These are phyloP conservation scores for Sthenelais limicola DNA, from an alignment of 2,888 invertebrate genomes.

Conservation along the genomic window DNA sequence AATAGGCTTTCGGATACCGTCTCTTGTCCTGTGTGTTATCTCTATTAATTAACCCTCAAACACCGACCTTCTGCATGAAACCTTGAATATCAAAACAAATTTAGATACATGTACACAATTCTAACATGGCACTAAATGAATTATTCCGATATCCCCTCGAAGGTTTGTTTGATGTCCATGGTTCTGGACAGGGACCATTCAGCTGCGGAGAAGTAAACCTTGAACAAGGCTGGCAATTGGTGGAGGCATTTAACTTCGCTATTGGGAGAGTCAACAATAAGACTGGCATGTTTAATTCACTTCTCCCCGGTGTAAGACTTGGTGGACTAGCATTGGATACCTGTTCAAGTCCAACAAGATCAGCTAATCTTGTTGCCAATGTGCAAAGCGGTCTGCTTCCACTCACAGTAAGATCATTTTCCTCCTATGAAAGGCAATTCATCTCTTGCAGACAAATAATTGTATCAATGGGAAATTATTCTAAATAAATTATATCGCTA, in stretches of 20 bases:
- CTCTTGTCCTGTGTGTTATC: too few relatives aligned
- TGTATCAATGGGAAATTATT: too few relatives aligned
- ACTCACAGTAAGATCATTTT: constrained; percentile 17
- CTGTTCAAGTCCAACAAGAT: constrained; percentile 62
- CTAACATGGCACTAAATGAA: not conserved
- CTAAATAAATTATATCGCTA: too few relatives aligned
- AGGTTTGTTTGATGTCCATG: constrained; percentile 69
- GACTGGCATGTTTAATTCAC: constrained; percentile 60
- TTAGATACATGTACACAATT: too few relatives aligned
- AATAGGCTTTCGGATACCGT: too few relatives aligned
- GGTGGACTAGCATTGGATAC: constrained; percentile 66
- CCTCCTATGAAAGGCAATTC: too few relatives aligned
- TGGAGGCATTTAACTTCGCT: constrained; percentile 69
- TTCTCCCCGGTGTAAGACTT: constrained; percentile 59
- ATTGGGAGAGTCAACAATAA: constrained; percentile 63
- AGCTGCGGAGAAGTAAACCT: constrained; percentile 64
- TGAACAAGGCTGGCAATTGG: constrained; percentile 64
- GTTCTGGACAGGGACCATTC: constrained; percentile 57
- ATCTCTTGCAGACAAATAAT: too few relatives aligned
- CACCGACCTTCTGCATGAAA: too few relatives aligned
- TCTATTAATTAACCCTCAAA: too few relatives aligned
- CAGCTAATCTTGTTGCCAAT: constrained; percentile 67
- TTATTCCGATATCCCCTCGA: constrained; percentile 40
- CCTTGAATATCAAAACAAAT: too few relatives aligned
- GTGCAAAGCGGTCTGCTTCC: constrained; percentile 54